These are phyloP conservation scores for Chelidonichthys spinosus DNA, from an alignment of 2,797 vertebrate species.

Conservation along the genomic window DNA sequence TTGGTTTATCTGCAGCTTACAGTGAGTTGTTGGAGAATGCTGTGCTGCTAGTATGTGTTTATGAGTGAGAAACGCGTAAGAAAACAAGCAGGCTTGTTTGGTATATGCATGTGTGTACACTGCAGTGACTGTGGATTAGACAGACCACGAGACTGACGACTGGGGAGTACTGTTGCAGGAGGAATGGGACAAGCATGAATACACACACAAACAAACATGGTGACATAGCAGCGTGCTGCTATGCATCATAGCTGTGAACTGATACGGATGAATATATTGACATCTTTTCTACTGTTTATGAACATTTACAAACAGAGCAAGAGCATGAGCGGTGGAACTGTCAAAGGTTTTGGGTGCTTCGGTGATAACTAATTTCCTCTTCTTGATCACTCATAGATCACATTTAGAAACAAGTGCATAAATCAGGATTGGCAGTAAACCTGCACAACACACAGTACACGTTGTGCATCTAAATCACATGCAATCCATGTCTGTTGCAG, in stretches of 20 bases:
- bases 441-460: background rate
- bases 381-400: background rate
- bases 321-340: background rate
- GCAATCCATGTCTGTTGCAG: conserved; percentile 66
- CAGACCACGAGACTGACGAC: conserved; percentile 36
- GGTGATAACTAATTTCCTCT: background rate
- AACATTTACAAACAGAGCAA: conserved; percentile 9
- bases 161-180: conserved; percentile 22
- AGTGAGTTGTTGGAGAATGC: conserved; percentile 67
- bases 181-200: conserved; percentile 28
- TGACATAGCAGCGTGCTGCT: conserved; percentile 27
- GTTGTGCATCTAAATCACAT: background rate
- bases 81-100: conserved; percentile 38
- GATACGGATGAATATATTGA: background rate
- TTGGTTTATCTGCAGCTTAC: conserved; percentile 76
- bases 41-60: conserved; percentile 49
- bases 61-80: conserved; percentile 29
- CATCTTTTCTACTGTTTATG: background rate
- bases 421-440: background rate
- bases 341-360: background rate
- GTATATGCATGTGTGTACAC: conserved; percentile 21
- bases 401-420: background rate
- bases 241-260: conserved; percentile 20
- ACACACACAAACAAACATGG: conserved; percentile 21
- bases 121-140: conserved; percentile 49